These are phyloP conservation scores for Clusia tigrina DNA, from an alignment of 2,888 invertebrate species.

Conservation along the genomic window DNA sequence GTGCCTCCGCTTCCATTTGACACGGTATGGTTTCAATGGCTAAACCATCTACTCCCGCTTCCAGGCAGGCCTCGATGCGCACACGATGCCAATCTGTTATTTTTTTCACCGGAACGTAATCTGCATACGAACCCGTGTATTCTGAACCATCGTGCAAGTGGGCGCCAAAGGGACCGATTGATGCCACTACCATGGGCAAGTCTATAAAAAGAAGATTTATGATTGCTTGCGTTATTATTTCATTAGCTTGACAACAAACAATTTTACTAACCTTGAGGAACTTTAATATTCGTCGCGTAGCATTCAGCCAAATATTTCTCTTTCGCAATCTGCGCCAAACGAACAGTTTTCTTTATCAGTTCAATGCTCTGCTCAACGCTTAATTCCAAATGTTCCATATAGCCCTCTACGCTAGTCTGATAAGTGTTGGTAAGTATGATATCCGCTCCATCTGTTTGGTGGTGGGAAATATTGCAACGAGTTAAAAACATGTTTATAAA, in stretches of 20 bases:
- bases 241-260: neutral
- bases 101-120: constrained; percentile 71
- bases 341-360: constrained; percentile 78
- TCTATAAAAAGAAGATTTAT: constrained; percentile 40
- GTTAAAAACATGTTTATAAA: neutral
- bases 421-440: constrained; percentile 89
- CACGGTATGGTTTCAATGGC: constrained; percentile 94
- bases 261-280: constrained; percentile 44
- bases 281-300: constrained; percentile 52
- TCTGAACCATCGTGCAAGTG: constrained; percentile 91
- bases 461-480: no score
- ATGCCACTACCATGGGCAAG: constrained; percentile 79
- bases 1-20: constrained; percentile 81
- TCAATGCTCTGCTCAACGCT: constrained; percentile 73
- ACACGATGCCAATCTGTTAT: constrained; percentile 87
- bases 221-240: neutral
- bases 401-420: constrained; percentile 83
- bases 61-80: constrained; percentile 79
- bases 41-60: constrained; percentile 83
- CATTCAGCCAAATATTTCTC: constrained; percentile 69
- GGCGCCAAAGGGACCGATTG: constrained; percentile 93
- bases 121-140: constrained; percentile 85
- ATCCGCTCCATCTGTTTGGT: constrained; percentile 84
- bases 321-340: constrained; percentile 77
- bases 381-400: constrained; percentile 76